Evolutionary conservation across 2,113 vertebrate genomes (phyloP).

Genomic region (Epinephelus moara): DNA sequence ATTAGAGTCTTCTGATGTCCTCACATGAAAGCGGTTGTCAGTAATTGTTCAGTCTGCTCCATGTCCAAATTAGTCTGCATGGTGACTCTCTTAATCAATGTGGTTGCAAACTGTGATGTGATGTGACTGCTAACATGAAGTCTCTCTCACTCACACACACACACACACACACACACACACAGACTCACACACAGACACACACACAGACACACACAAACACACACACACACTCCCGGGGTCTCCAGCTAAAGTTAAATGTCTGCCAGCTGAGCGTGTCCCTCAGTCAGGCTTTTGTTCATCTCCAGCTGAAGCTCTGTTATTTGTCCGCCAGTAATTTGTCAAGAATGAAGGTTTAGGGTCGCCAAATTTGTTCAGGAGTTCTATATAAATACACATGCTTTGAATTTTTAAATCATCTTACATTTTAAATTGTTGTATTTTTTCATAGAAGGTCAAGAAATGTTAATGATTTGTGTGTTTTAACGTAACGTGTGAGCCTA

Average conservation of each 20-base stretch:
- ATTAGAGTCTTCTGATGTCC: conserved; percentile 44
- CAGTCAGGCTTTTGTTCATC: conserved; percentile 79
- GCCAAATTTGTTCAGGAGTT: conserved; percentile 40
- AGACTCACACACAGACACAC: conserved; percentile 18
- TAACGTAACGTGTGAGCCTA: neutral
- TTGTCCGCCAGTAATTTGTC: conserved; percentile 71
- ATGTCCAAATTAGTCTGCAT: conserved; percentile 76
- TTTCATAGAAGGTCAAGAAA: conserved; percentile 18
- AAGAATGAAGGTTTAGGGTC: conserved; percentile 48
- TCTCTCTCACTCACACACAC: conserved; percentile 42
- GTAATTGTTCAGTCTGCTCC: conserved; percentile 57
- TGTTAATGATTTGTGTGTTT: neutral
- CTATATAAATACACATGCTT: conserved; percentile 8
- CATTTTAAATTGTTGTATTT: neutral
- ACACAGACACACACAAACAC: conserved; percentile 33
- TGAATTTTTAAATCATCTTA: neutral
- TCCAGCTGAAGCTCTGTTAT: conserved; percentile 77
- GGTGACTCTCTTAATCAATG: conserved; percentile 78
- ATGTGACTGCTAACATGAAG: conserved; percentile 81
- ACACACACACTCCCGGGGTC: conserved; percentile 42
- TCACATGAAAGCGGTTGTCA: conserved; percentile 50
- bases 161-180: conserved; percentile 16
- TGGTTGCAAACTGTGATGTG: conserved; percentile 80
- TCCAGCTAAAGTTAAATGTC: conserved; percentile 74
- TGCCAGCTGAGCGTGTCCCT: conserved; percentile 78